Conservation (phyloP, 1,140 invertebrate species). For the Drosophila takahashii region DNA sequence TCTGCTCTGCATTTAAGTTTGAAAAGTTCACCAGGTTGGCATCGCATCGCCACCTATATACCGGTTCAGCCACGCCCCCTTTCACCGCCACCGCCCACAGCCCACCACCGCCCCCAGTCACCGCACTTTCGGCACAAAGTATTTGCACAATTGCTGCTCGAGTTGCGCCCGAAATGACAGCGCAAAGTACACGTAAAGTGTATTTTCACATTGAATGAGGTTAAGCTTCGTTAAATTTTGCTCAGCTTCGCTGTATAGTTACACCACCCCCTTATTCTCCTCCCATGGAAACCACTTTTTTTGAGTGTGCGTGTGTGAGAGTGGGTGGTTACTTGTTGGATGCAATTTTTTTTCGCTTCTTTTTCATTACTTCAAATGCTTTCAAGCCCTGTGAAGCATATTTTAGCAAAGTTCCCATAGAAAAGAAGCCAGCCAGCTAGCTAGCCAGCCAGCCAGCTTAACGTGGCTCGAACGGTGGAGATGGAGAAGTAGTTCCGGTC, state of each 20-base stretch:
- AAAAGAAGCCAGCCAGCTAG: slow-evolving; percentile 51
- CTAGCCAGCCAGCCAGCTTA: slow-evolving; percentile 18
- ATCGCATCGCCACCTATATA: slow-evolving; percentile 16
- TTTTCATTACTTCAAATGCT: slow-evolving; percentile 79
- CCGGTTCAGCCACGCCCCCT: not conserved
- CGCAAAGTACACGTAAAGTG: slow-evolving; percentile 81
- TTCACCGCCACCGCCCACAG: not conserved
- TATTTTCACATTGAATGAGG: slow-evolving; percentile 81
- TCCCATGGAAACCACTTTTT: slow-evolving; percentile 1
- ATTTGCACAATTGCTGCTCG: slow-evolving; percentile 83
- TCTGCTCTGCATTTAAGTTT: slow-evolving; percentile 64
- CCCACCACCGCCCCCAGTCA: not conserved
- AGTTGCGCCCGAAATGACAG: slow-evolving; percentile 79
- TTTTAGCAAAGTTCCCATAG: slow-evolving; percentile 68
- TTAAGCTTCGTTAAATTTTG: slow-evolving; percentile 83
- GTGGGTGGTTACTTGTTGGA: slow-evolving; percentile 49
- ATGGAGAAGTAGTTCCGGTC: not conserved
- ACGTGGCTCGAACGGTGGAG: slow-evolving; percentile 6
- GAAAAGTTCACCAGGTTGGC: slow-evolving; percentile 58
- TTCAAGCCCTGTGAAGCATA: slow-evolving; percentile 77
- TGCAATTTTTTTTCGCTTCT: slow-evolving; percentile 51
- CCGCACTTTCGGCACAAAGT: slow-evolving; percentile 58
- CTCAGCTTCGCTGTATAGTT: slow-evolving; percentile 47
- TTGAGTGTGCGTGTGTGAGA: slow-evolving; percentile 5
- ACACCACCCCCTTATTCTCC: slow-evolving; percentile 8